Conservation (phyloP, 2,888 invertebrate species). For the Chrysolina americana region DNA sequence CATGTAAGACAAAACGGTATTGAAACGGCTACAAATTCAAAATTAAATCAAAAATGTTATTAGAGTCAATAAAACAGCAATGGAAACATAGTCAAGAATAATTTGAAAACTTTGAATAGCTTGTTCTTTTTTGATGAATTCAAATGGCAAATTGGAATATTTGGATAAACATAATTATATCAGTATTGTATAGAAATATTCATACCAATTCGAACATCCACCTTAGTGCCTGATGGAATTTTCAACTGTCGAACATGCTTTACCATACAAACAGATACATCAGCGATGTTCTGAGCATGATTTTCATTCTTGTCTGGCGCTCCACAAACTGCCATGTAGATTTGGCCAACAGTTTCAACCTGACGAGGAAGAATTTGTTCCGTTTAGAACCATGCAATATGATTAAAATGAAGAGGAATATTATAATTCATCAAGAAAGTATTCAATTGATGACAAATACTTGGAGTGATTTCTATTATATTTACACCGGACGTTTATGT, state of each 20-base stretch:
- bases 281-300: constrained; percentile 85
- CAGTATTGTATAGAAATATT: not conserved
- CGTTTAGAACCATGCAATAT: too few relatives aligned
- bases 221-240: constrained; percentile 73
- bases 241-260: constrained; percentile 78
- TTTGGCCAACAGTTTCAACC: constrained; percentile 95
- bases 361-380: constrained; percentile 60
- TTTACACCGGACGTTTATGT: too few relatives aligned
- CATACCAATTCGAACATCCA: constrained; percentile 78
- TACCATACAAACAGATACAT: constrained; percentile 83
- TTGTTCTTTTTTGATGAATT: not conserved
- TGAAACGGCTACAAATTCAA: too few relatives aligned
- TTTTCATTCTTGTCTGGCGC: constrained; percentile 83
- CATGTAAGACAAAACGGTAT: too few relatives aligned
- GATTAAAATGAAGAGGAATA: too few relatives aligned
- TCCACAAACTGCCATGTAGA: constrained; percentile 93
- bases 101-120: not conserved
- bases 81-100: too few relatives aligned
- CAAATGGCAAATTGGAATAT: not conserved
- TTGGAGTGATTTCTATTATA: too few relatives aligned
- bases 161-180: not conserved
- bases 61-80: too few relatives aligned
- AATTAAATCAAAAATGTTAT: too few relatives aligned
- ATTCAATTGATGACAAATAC: too few relatives aligned
- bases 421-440: too few relatives aligned